Percentiles rank a stretch among this genome's conserved stretches.
Conservation (phyloP, 2,113 vertebrate species). For the Brachypteracias leptosomus region DNA sequence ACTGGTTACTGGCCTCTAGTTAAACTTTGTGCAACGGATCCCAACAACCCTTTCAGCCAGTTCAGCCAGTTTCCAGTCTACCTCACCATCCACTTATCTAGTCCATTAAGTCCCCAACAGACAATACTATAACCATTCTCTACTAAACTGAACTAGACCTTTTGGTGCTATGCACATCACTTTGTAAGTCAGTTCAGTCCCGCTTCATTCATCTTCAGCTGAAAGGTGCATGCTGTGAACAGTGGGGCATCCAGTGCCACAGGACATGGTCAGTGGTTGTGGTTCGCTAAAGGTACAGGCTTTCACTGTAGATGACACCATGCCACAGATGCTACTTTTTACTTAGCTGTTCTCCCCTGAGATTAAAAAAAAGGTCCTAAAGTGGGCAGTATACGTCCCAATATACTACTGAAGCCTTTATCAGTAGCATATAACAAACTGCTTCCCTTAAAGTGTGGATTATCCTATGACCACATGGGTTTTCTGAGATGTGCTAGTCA, state of each 20-base stretch:
- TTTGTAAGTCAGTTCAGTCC: background rate
- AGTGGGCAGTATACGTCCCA: background rate
- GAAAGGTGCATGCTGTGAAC: background rate
- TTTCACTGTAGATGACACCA: background rate
- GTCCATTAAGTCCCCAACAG: background rate
- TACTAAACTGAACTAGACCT: background rate
- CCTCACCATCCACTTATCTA: background rate
- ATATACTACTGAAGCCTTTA: background rate
- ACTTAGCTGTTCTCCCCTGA: background rate
- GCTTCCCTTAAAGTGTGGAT: background rate
- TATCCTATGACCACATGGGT: background rate
- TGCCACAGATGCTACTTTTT: fast-evolving
- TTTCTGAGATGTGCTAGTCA: background rate
- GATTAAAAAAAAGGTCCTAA: background rate
- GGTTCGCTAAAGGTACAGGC: background rate
- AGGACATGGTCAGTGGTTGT: background rate
- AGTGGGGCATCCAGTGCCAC: background rate
- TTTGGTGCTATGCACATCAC: background rate
- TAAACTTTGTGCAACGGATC: background rate
- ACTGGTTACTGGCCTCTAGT: background rate
- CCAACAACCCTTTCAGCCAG: background rate
- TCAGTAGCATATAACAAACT: background rate
- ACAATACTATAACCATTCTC: background rate
- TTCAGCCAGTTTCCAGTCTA: background rate
- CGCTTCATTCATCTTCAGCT: background rate